Percentiles rank a stretch among this genome's conserved stretches.
phyloP scores from a whole-genome alignment of 2,797 vertebrate genomes.

The Pseudochirops corinnae region DNA sequence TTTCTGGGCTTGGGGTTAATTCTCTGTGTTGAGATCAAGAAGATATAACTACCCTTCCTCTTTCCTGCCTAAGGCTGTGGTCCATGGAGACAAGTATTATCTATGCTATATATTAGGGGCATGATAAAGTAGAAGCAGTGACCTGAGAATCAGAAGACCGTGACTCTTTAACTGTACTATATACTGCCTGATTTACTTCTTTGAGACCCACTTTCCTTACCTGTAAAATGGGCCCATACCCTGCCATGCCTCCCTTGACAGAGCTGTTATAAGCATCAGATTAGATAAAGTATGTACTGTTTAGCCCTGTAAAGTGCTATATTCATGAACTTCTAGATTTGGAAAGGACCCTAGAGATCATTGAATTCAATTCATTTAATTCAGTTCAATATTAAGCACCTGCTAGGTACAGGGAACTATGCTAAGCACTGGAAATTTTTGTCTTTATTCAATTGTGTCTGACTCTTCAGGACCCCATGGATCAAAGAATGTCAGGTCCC shows the following conservation, averaged over 20 bases:
- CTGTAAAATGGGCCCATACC: background rate
- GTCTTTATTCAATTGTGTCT: too few relatives aligned
- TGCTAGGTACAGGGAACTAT: too few relatives aligned
- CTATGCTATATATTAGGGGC: background rate
- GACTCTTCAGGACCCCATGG: too few relatives aligned
- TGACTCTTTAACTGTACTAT: background rate
- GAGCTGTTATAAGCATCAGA: background rate
- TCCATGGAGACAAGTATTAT: background rate
- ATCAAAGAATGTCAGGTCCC: too few relatives aligned
- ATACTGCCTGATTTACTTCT: background rate
- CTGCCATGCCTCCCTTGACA: background rate
- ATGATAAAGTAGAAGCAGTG: background rate
- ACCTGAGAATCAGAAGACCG: background rate
- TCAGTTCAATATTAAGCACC: too few relatives aligned
- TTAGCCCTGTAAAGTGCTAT: background rate
- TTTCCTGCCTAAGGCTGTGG: background rate
- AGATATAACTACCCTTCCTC: background rate
- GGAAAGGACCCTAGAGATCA: background rate
- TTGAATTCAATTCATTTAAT: background rate
- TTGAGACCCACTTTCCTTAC: background rate
- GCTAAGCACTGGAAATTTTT: too few relatives aligned
- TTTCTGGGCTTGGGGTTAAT: background rate
- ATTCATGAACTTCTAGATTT: background rate
- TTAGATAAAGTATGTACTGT: background rate
- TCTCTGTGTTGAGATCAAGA: background rate